Base-by-base conservation (phyloP, 2,113 vertebrate species). In the Antigone vipio region DNA sequence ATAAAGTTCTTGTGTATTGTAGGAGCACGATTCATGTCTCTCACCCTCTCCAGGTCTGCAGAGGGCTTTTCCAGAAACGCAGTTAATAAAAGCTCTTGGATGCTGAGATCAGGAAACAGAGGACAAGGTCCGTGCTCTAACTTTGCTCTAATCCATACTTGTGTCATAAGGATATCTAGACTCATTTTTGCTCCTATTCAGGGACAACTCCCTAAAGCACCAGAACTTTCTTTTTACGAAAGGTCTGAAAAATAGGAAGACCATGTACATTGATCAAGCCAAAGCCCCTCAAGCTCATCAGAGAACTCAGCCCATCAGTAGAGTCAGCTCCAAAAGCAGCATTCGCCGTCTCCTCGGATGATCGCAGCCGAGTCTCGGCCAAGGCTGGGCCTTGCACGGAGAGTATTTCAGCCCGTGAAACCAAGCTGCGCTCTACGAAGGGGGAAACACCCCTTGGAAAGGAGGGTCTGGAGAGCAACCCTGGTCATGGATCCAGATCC, bases 241-340 rank as follows among this genome's bases (percentile, higher is more conserved):
- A 29, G 15, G 52, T 29, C 52, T 53, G 52, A 53, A 53, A 47
- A 75, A 71, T 1, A 26, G 56, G 74, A 44, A 34, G 29, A 30
- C 13, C 1, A 2, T 3, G 35, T 24, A 67, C 0, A 1, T 2
- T 9, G 50, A 30, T 38, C n/a, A 22, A 59, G 22, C 23, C 58
- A 50, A 55, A 81, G 30, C 30, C 40, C 40, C 79, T 80, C 38
- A 38, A 47, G 69, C 71, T 56, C 64, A 49, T 35, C 47, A n/a
- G 35, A 80, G 24, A 55, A 44, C 83, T 77, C 71, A 50, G 59
- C 72, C 66, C 72, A 12, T 44, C 34, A 34, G 44, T 4, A 75
- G 17, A 76, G 9, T 24, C 24, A 16, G n/a, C 84, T 67, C 81
- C 69, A 45, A n/a, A 50, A 85, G 53, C 52, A 79, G 38, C 49